phyloP scores from a whole-genome alignment of 2,797 vertebrate species.

The Gymnocypris eckloni region DNA sequence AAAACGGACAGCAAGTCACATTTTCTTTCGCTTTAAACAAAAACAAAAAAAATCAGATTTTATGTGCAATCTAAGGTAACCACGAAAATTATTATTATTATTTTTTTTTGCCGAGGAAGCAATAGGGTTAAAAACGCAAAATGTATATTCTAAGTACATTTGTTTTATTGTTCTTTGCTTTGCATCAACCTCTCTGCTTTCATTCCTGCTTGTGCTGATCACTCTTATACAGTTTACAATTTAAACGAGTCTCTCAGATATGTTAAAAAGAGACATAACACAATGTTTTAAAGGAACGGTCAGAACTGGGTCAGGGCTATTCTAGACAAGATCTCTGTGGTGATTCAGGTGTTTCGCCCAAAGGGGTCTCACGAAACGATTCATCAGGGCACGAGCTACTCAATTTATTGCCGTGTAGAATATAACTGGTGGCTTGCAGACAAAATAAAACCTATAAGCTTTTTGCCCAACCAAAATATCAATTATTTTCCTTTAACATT shows the following conservation, averaged over 20 bases:
- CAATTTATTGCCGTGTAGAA: neutral
- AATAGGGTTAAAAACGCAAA: neutral
- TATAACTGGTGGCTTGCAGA: conserved; percentile 20
- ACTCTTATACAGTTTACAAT: neutral
- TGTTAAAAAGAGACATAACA: conserved; percentile 5
- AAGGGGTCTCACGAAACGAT: conserved; percentile 13
- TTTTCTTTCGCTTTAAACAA: neutral
- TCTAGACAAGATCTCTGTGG: neutral
- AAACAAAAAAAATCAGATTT: neutral
- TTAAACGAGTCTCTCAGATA: neutral
- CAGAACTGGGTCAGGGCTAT: conserved; percentile 31
- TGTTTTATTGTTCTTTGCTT: neutral
- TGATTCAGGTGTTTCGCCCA: conserved; percentile 36
- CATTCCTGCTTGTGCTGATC: neutral
- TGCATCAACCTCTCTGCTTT: neutral
- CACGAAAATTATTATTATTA: neutral
- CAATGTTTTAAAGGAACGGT: neutral
- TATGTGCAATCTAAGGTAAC: neutral
- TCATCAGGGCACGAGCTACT: neutral
- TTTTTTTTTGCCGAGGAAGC: neutral
- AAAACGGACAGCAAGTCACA: neutral
- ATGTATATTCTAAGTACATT: neutral
- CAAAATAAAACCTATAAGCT: neutral
- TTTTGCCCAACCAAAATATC: neutral
- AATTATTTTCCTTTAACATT: neutral